Evolutionary conservation across 2,113 vertebrate genomes (phyloP), one percentile per base, ranked within the genome.

Genomic region (Aphyosemion australe): DNA sequence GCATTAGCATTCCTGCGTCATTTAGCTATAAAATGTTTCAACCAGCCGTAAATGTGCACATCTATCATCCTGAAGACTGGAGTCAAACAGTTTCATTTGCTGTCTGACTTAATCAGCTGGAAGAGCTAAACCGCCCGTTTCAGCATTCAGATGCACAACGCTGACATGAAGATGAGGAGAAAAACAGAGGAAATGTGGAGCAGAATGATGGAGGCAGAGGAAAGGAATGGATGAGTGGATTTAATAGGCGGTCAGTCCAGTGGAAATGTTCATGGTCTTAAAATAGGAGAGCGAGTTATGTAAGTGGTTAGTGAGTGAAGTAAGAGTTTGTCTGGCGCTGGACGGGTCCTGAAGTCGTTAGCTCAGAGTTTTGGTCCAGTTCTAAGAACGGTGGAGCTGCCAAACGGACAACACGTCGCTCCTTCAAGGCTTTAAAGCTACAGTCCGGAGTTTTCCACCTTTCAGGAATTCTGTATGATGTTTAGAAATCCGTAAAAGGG

Each of bases 201-300:
- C 45, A 43, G 37, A 32, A 45, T n/a, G 41, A 4, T 37, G 46
- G 39, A 42, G 55, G 15, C 59, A 42, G 39, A 5, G 54, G 8
- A n/a, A 5, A 14, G 31, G 5, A n/a, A 41, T 20, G 8, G 39
- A 61, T 43, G 41, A 45, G 64, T 39, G 60, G 45, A 56, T 70
- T 68, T 70, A 78, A 78, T 67, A 61, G 68, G 61, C 43, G 48
- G 52, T 56, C 79, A 73, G 52, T 52, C 65, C 80, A 75, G 78
- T 88, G 82, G 78, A 90, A 88, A 83, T 74, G 72, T 80, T 80
- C 78, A 55, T 67, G 76, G 43, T 82, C 84, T 83, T 74, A 87
- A 88, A 90, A 90, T 88, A 90, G 85, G 77, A 80, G 45, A 51
- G 54, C 55, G 69, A 58, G 68, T 90, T 90, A 88, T 85, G 57